Percentiles rank a stretch among this genome's conserved stretches.
Conservation (phyloP, 1,140 invertebrate species). For the Spodoptera frugiperda region DNA sequence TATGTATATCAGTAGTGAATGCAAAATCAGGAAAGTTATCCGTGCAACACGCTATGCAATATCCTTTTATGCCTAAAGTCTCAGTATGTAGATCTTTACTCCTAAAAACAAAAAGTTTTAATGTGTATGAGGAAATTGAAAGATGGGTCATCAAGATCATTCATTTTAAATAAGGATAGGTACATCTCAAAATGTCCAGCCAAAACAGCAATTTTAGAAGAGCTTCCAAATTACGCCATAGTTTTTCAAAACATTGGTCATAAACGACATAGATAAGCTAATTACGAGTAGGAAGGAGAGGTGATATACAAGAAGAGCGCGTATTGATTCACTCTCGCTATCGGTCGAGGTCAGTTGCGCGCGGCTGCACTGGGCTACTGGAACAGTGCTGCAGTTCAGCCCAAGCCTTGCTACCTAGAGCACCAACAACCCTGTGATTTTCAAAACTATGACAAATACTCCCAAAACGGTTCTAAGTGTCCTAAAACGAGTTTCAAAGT, state of each 20-base stretch:
- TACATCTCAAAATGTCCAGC: no score
- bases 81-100: no score
- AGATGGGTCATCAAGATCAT: no score
- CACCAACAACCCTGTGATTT: conserved; percentile 61
- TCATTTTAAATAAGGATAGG: no score
- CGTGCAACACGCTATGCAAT: no score
- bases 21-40: no score
- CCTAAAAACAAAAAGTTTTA: no score
- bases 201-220: no score
- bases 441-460: not conserved
- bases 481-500: no score
- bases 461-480: not conserved
- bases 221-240: not conserved
- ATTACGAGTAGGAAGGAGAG: conserved; percentile 58
- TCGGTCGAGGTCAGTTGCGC: conserved; percentile 81
- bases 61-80: no score
- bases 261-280: conserved; percentile 24
- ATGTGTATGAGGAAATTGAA: no score
- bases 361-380: conserved; percentile 82
- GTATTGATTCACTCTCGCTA: conserved; percentile 84
- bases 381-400: conserved; percentile 76
- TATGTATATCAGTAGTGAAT: no score
- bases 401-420: conserved; percentile 69
- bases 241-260: not conserved
- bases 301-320: conserved; percentile 73